Evolutionary conservation across 2,888 invertebrate species (phyloP), one percentile per base, ranked within the genome.

Genomic region (Camptogramma bilineatum): DNA sequence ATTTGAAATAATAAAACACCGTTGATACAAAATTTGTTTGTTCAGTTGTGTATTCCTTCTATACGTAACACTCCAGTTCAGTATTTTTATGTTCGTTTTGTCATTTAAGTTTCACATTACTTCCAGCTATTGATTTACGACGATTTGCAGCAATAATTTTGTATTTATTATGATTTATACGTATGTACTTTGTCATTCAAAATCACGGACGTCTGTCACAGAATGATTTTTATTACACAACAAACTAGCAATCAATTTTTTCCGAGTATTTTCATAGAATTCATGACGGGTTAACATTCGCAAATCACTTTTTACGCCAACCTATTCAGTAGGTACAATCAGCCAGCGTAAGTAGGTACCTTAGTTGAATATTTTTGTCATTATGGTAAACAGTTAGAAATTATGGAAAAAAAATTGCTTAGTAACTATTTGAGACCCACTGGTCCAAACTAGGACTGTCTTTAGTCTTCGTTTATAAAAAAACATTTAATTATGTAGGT

Each of bases 1-100:
- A 65, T 66, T 52, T 64, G 56, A 19, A 57, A 16, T 55, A 72
- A 72, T 72, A 70, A 72, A 72, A 62, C 59, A 62, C 55, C 21
- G 39, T 79, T 79, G 68, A 59, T 59, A 67, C 48, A 58, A 50
- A 62, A 50, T 74, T 59, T 76, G 62, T 77, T 79, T 71, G 69
- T 73, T 73, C 67, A 75, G 63, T 60, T 70, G 73, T 39, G 65
- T 42, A n/a, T 34, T 50, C 17, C 21, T 52, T 21, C 24, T 19
- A n/a, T n/a, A 46, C 50, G 51, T 62, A 57, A 50, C 54, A 39
- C 51, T 13, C 58, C 55, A 4, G 16, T 46, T 34, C 10, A 17
- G 2, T 58, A 24, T 17, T 16, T 16, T 39, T 16, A 16, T 1
- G 13, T 16, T 1, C 3, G 16, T 42, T 42, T 42, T 16, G 5